Evolutionary conservation across 2,797 vertebrate species (phyloP).

Genomic region (Gymnoscopelus microlampas): DNA sequence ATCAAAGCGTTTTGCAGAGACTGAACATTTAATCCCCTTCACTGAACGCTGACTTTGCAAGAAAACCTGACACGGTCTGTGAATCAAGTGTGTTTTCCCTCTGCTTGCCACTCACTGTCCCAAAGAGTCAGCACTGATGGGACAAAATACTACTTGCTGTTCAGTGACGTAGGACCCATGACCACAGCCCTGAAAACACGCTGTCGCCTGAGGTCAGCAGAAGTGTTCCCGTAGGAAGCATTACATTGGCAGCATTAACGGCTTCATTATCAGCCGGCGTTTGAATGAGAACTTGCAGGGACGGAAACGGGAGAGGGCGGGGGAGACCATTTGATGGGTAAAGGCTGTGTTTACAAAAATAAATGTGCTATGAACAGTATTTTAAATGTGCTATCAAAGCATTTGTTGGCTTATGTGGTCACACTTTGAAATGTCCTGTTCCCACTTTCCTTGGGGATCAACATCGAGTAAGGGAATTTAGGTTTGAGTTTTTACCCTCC

Average conservation of each 20-base stretch:
- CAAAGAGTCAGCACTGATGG: constrained; percentile 20
- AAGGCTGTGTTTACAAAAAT: background rate
- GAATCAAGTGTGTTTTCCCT: constrained; percentile 14
- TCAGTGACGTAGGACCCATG: background rate
- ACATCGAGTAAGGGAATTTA: background rate
- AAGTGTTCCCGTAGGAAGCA: background rate
- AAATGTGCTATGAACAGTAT: background rate
- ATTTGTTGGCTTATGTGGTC: background rate
- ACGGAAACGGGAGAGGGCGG: background rate
- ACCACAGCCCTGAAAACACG: background rate
- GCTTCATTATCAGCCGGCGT: constrained; percentile 1
- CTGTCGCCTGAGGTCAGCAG: constrained; percentile 13
- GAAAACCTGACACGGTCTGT: constrained; percentile 29
- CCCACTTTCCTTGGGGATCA: background rate
- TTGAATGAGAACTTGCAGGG: constrained; percentile 17
- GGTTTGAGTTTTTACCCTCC: background rate
- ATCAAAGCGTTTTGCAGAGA: constrained; percentile 3
- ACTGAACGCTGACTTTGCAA: constrained; percentile 42
- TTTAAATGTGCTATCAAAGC: background rate
- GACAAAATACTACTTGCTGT: background rate
- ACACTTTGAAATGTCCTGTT: background rate
- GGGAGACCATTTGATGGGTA: background rate
- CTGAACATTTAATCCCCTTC: background rate
- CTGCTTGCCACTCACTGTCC: constrained; percentile 28
- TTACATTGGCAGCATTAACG: constrained; percentile 7